phyloP scores from a whole-genome alignment of 92 coral and sea anemone species.

The Porites lobata region DNA sequence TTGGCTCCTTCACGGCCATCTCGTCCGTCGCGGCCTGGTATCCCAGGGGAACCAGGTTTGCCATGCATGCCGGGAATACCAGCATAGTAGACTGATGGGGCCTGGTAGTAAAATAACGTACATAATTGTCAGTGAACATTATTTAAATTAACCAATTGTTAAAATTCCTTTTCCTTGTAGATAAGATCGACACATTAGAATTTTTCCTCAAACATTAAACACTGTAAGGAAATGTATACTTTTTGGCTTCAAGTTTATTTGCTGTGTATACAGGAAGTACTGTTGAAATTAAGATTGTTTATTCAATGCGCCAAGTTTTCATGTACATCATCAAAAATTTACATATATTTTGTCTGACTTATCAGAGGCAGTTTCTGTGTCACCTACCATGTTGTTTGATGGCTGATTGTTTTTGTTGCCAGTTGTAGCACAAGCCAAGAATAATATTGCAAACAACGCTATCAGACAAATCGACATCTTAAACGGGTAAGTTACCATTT shows the following conservation, averaged over 20 bases:
- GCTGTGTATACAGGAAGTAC: no score
- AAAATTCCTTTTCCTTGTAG: no score
- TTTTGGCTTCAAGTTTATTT: no score
- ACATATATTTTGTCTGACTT: not conserved
- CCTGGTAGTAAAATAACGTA: no score
- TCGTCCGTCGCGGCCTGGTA: no score
- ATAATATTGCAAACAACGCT: not conserved
- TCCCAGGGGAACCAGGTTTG: not conserved
- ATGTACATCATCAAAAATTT: not conserved
- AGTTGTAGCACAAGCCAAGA: not conserved
- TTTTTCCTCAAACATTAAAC: no score
- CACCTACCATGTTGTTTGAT: slow-evolving; percentile 1
- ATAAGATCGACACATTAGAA: no score
- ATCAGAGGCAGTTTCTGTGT: not conserved
- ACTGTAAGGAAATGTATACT: no score
- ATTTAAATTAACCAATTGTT: no score
- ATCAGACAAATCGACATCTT: not conserved
- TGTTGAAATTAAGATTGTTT: no score
- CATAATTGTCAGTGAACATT: no score
- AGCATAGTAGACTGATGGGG: not conserved
- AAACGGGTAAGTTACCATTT: not conserved
- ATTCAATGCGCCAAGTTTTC: no score
- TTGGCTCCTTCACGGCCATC: not conserved
- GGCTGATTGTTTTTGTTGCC: slow-evolving; percentile 5
- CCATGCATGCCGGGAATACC: not conserved